Evolutionary conservation across 1,140 invertebrate species (phyloP).

Genomic region (Diorhabda carinulata): DNA sequence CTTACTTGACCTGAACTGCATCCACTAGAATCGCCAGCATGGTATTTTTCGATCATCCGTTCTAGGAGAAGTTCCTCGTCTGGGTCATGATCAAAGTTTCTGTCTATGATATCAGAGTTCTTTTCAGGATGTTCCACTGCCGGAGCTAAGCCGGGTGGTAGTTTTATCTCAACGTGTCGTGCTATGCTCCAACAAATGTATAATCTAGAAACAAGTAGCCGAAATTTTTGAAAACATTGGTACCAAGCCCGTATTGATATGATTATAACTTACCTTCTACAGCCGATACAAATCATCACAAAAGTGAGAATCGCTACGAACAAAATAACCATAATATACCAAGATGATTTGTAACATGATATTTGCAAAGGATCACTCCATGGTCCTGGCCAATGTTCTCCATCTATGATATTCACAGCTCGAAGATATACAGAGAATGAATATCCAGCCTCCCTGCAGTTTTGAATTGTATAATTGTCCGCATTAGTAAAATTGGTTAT

Average conservation of each 20-base stretch:
- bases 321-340: neutral
- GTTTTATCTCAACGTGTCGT: slow-evolving; percentile 54
- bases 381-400: slow-evolving; percentile 40
- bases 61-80: slow-evolving; percentile 43
- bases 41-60: slow-evolving; percentile 47
- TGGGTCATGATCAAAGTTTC: slow-evolving; percentile 28
- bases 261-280: neutral
- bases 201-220: slow-evolving; percentile 40
- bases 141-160: slow-evolving; percentile 53
- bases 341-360: slow-evolving; percentile 14
- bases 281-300: neutral
- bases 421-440: slow-evolving; percentile 32
- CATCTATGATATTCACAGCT: slow-evolving; percentile 30
- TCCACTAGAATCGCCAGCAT: slow-evolving; percentile 55
- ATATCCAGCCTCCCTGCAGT: slow-evolving; percentile 47
- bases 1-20: slow-evolving; percentile 58
- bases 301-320: neutral
- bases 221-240: neutral
- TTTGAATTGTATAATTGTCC: slow-evolving; percentile 36
- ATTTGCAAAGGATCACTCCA: slow-evolving; percentile 46
- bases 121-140: slow-evolving; percentile 28
- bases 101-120: slow-evolving; percentile 21
- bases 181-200: slow-evolving; percentile 53
- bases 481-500: slow-evolving; percentile 9
- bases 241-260: neutral